Evolutionary conservation across 2,888 invertebrate genomes (phyloP).

Genomic region (Rapana venosa): DNA sequence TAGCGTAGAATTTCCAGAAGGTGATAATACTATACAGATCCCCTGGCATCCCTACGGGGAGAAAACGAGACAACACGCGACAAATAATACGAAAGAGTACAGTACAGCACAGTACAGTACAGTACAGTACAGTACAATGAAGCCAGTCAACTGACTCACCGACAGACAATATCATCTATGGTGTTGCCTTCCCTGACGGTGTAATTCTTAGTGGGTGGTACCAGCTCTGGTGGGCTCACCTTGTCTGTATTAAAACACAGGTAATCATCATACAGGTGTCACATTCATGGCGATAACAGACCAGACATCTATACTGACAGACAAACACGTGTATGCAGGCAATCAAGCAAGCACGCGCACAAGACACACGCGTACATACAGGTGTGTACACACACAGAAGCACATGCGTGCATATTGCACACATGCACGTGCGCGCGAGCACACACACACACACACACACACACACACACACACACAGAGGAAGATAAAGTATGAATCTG

Average conservation of each 20-base stretch:
- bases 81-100: no score
- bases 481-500: not conserved
- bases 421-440: not conserved
- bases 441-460: not conserved
- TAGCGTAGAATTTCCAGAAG: no score
- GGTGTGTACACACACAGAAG: not conserved
- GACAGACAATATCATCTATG: slow-evolving; percentile 38
- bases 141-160: not conserved
- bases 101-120: no score
- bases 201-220: slow-evolving; percentile 5
- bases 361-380: not conserved
- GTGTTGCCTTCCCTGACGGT: slow-evolving; percentile 30
- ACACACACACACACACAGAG: not conserved
- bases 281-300: no score
- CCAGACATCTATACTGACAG: not conserved
- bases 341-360: not conserved
- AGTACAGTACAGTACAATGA: no score
- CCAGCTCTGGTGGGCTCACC: not conserved
- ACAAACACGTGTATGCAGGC: not conserved
- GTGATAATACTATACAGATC: no score
- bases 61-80: no score
- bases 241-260: not conserved
- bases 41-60: no score
- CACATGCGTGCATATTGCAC: not conserved
- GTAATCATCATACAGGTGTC: no score